Evolutionary conservation across 2,888 invertebrate species (phyloP).

Genomic region (Andrena chrysosceles): DNA sequence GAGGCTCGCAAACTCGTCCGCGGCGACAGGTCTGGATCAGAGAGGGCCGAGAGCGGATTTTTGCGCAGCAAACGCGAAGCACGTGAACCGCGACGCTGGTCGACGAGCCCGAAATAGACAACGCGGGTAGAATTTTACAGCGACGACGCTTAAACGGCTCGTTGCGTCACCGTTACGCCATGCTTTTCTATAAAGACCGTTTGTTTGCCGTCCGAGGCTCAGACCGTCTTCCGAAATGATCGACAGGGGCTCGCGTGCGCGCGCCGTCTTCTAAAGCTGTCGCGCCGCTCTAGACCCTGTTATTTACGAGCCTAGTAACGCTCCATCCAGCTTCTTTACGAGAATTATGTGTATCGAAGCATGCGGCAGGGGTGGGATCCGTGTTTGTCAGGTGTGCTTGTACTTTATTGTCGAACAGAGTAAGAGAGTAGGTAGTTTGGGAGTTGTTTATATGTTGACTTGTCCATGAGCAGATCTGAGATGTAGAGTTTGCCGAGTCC

Average conservation of each 20-base stretch:
- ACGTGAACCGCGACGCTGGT: conserved; percentile 39
- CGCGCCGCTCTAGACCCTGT: not conserved
- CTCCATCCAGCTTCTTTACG: not conserved
- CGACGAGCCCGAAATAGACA: conserved; percentile 78
- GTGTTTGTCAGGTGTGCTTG: conserved; percentile 36
- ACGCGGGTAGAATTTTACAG: conserved; percentile 76
- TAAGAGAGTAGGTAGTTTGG: not conserved
- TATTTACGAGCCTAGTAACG: conserved; percentile 12
- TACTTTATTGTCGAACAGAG: conserved; percentile 52
- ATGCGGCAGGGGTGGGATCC: conserved; percentile 12
- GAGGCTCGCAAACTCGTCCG: not conserved
- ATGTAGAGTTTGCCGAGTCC: not conserved
- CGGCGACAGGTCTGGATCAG: conserved; percentile 10
- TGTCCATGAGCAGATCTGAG: not conserved
- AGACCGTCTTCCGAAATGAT: conserved; percentile 63
- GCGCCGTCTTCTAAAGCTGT: not conserved
- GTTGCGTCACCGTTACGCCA: conserved; percentile 75
- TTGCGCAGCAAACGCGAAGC: conserved; percentile 34
- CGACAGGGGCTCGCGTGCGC: conserved; percentile 20
- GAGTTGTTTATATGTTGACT: not conserved
- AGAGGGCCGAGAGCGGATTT: conserved; percentile 45
- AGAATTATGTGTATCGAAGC: not conserved
- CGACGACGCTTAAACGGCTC: conserved; percentile 60
- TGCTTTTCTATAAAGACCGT: conserved; percentile 77
- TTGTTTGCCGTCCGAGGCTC: conserved; percentile 59